These are phyloP conservation scores for Dromococcyx pavoninus DNA, from an alignment of 2,797 vertebrate genomes.

Conservation along the genomic window DNA sequence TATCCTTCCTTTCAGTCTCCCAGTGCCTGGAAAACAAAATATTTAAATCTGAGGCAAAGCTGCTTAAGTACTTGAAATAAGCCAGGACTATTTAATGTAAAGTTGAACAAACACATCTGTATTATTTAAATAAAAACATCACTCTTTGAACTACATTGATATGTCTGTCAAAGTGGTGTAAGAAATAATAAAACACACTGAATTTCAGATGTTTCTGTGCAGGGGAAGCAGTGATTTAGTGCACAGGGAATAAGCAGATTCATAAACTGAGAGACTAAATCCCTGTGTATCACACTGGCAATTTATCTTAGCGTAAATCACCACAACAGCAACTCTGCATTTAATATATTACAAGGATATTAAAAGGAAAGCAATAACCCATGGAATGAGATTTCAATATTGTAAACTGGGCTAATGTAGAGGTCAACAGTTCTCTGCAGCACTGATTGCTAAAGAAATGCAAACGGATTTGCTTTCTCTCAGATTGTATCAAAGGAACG, in stretches of 20 bases:
- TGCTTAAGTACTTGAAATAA: neutral
- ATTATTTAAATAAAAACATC: constrained; percentile 9
- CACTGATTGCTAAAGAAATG: neutral
- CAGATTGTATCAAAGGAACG: rapidly evolving
- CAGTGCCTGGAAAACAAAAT: neutral
- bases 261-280: neutral
- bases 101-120: constrained; percentile 33
- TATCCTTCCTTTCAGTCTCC: neutral
- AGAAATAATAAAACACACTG: neutral
- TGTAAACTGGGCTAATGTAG: neutral
- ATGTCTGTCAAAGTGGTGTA: neutral
- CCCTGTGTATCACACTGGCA: neutral
- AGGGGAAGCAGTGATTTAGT: neutral
- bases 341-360: neutral
- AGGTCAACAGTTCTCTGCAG: neutral
- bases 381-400: neutral
- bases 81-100: neutral
- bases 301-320: constrained; percentile 8
- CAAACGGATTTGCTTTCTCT: neutral
- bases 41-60: neutral
- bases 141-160: neutral
- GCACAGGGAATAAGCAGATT: neutral
- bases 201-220: neutral
- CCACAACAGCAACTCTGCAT: neutral
- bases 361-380: neutral